These are phyloP conservation scores for Grammomys surdaster DNA, from an alignment of 2,113 vertebrate species.

Conservation along the genomic window DNA sequence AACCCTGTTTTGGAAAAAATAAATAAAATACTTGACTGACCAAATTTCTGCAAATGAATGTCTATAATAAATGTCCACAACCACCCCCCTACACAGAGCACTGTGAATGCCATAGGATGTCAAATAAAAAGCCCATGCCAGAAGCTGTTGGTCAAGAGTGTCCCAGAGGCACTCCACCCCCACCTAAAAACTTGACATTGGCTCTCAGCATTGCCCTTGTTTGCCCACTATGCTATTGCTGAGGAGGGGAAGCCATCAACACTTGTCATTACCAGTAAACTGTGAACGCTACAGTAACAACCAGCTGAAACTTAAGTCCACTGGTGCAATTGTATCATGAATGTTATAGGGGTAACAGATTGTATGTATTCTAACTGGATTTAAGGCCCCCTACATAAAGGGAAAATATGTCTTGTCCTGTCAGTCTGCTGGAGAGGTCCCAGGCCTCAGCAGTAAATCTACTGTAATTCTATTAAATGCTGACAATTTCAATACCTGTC, in stretches of 20 bases:
- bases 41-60: not conserved
- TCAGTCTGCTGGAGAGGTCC: not conserved
- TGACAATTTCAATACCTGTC: not conserved
- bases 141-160: not conserved
- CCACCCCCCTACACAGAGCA: not conserved
- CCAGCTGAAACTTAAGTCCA: not conserved
- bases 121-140: not conserved
- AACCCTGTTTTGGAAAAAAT: not conserved
- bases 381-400: not conserved
- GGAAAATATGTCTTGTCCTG: not conserved
- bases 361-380: not conserved
- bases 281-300: not conserved
- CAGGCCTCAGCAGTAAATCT: not conserved
- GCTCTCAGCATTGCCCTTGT: not conserved
- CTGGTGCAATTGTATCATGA: not conserved
- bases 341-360: not conserved
- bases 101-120: not conserved
- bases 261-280: not conserved
- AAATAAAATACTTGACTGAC: not conserved
- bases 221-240: not conserved
- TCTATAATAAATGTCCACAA: not conserved
- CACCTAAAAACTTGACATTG: not conserved
- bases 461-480: not conserved
- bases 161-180: not conserved
- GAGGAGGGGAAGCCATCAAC: not conserved